These are phyloP conservation scores for Platynereis dumerilii DNA, from an alignment of 2,888 invertebrate genomes.

Conservation along the genomic window DNA sequence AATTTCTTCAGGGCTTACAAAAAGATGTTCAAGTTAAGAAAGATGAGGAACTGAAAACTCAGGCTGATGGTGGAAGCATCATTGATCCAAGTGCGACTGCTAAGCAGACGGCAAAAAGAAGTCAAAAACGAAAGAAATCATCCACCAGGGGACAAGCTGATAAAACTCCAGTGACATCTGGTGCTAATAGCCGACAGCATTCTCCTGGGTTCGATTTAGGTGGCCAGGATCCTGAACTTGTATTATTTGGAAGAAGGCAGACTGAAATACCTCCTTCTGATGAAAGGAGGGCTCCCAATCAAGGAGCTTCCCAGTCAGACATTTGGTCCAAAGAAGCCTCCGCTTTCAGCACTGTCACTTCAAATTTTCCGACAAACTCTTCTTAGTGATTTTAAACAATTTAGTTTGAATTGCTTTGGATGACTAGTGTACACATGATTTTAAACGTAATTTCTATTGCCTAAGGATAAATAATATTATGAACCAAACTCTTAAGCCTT, in stretches of 20 bases:
- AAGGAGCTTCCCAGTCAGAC: background rate
- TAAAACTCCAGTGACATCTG: background rate
- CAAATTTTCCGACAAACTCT: background rate
- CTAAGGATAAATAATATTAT: too few species aligned
- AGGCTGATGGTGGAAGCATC: background rate
- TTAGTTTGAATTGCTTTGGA: too few species aligned
- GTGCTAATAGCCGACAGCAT: background rate
- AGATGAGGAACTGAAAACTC: background rate
- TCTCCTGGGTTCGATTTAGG: background rate
- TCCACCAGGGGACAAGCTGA: background rate
- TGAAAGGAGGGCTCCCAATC: background rate
- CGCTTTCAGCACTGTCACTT: conserved; percentile 19
- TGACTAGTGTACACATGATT: too few species aligned
- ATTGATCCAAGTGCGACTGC: background rate
- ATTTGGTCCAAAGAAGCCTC: conserved; percentile 23
- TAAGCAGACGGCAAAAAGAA: background rate
- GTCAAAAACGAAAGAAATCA: conserved; percentile 2
- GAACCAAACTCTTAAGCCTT: too few species aligned
- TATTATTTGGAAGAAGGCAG: too few species aligned
- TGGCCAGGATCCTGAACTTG: background rate
- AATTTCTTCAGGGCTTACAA: conserved; percentile 45
- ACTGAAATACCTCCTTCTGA: background rate
- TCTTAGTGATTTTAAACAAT: too few species aligned
- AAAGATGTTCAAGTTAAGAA: conserved; percentile 8
- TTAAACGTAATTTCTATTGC: too few species aligned